Conservation (phyloP, 2,113 vertebrate species). For the Zosterops pallidus region DNA sequence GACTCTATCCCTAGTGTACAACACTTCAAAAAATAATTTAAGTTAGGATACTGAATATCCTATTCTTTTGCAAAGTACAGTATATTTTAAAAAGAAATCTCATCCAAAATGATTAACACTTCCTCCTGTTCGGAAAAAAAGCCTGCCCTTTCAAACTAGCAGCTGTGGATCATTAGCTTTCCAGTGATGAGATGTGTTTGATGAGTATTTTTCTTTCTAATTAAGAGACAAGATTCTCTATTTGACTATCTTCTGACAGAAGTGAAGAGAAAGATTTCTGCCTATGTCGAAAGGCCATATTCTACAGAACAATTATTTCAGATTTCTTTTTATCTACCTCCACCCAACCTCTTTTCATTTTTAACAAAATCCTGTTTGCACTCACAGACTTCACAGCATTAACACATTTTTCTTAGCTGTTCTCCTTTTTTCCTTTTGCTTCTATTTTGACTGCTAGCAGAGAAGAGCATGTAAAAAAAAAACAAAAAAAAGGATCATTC, state of each 20-base stretch:
- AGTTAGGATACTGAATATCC: slow-evolving; percentile 77
- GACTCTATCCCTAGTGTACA: slow-evolving; percentile 69
- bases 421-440: neutral
- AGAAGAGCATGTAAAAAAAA: neutral
- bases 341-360: slow-evolving; percentile 67
- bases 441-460: neutral
- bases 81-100: slow-evolving; percentile 80
- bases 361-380: slow-evolving; percentile 63
- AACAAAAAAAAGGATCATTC: neutral
- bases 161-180: slow-evolving; percentile 82
- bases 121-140: slow-evolving; percentile 79
- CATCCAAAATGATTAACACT: slow-evolving; percentile 80
- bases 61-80: slow-evolving; percentile 79
- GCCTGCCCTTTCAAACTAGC: slow-evolving; percentile 79
- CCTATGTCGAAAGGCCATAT: slow-evolving; percentile 67
- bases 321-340: slow-evolving; percentile 69
- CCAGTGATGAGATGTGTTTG: slow-evolving; percentile 79
- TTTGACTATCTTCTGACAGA: slow-evolving; percentile 75
- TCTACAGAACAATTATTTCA: slow-evolving; percentile 77
- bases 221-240: slow-evolving; percentile 79
- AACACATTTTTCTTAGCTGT: slow-evolving; percentile 10
- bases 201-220: slow-evolving; percentile 84
- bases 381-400: slow-evolving; percentile 34
- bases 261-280: slow-evolving; percentile 71
- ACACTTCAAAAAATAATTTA: slow-evolving; percentile 79